Percentiles rank a stretch among this genome's conserved stretches.
Conservation (phyloP, 2,797 vertebrate genomes). For the Gorsachius magnificus region DNA sequence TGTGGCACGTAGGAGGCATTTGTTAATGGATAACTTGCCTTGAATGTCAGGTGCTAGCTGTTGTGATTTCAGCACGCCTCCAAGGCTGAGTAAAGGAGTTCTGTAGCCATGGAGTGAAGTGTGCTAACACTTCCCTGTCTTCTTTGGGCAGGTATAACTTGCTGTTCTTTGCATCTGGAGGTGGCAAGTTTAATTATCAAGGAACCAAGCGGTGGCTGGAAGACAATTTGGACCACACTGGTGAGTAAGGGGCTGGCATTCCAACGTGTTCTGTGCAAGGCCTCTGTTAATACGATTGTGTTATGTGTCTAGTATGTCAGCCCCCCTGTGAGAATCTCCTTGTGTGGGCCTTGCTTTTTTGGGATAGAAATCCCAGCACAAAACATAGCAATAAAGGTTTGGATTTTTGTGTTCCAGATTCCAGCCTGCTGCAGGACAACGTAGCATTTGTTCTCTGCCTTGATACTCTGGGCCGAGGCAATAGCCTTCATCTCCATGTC, state of each 20-base stretch:
- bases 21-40: neutral
- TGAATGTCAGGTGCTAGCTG: neutral
- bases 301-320: neutral
- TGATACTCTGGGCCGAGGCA: constrained; percentile 90
- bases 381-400: neutral
- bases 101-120: neutral
- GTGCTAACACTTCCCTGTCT: neutral
- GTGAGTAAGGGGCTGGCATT: constrained; percentile 65
- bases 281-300: neutral
- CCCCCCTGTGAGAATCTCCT: neutral
- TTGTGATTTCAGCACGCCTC: neutral
- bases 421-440: constrained; percentile 96
- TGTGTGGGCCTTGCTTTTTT: neutral
- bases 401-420: constrained; percentile 79
- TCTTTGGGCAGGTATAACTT: constrained; percentile 88
- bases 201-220: constrained; percentile 98
- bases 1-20: neutral
- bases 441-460: constrained; percentile 97
- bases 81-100: neutral
- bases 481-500: constrained; percentile 91
- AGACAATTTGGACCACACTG: constrained; percentile 97
- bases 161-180: constrained; percentile 95
- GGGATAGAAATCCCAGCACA: neutral
- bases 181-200: constrained; percentile 99
- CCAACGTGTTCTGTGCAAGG: neutral